A percentile compares a stretch with the other conserved stretches of the same genome.
Conservation (phyloP, 2,888 invertebrate genomes). For the Cabera pusaria region DNA sequence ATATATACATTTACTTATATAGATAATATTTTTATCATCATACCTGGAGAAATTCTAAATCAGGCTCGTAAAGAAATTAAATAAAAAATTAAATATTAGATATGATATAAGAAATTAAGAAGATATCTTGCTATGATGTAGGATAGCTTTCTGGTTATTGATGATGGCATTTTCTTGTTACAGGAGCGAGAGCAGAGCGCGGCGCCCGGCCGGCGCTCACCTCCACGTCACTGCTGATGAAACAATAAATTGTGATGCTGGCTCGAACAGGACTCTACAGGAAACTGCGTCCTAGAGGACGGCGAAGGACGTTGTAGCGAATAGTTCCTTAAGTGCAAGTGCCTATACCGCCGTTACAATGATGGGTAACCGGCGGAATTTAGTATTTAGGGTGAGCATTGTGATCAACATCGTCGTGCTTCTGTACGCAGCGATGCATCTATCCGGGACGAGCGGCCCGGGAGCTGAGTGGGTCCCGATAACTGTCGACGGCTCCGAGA, state of each 20-base stretch:
- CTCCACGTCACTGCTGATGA: constrained; percentile 67
- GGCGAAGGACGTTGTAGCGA: constrained; percentile 76
- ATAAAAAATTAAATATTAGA: too few relatives aligned
- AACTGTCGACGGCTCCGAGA: constrained; percentile 62
- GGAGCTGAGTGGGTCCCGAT: constrained; percentile 67
- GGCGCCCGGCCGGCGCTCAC: constrained; percentile 64
- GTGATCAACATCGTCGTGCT: constrained; percentile 88
- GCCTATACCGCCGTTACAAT: constrained; percentile 65
- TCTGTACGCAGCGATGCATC: constrained; percentile 88
- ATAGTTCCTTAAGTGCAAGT: constrained; percentile 68
- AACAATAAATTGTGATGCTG: constrained; percentile 82
- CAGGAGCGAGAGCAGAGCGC: constrained; percentile 53
- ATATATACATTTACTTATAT: too few relatives aligned
- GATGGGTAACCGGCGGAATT: constrained; percentile 84
- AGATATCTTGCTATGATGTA: too few relatives aligned
- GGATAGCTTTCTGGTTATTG: too few relatives aligned
- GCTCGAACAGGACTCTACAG: constrained; percentile 73
- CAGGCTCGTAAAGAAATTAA: too few relatives aligned
- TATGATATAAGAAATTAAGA: too few relatives aligned
- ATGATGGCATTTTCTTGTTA: constrained; percentile 46
- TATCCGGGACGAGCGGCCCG: constrained; percentile 57
- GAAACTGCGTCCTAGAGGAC: constrained; percentile 82
- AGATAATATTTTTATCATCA: too few relatives aligned
- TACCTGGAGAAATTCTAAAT: too few relatives aligned
- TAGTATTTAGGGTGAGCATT: constrained; percentile 89